Base-by-base conservation (phyloP, 2,888 invertebrate genomes). In the Drymonia ruficornis region DNA sequence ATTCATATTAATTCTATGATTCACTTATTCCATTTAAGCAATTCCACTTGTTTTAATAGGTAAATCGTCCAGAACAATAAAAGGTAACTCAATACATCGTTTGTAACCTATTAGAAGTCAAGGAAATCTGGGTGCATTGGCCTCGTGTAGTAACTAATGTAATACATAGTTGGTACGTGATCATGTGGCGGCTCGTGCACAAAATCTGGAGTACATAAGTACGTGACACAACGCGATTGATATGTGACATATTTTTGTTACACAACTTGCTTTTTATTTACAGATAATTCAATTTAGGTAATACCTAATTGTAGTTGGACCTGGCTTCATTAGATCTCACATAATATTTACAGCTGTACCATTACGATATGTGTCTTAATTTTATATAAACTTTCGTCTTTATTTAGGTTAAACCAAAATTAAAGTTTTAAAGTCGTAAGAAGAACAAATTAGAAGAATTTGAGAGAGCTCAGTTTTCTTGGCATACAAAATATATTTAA, bases 111-210 rank as follows among this genome's bases (percentile, higher is more conserved):
- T 28, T 28, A 45, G 56, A 55, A 59, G 49, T 61, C 63, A 61
- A 63, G 61, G 55, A 56, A 61, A 58, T 15, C 23, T 34, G 52
- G 53, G 63, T 60, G 54, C 57, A 65, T 53, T 42, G 56, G 46
- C 59, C 65, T 53, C 51, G 36, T 51, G 49, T 34, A 40, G 52
- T 53, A 51, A 51, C 34, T 52, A 51, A 36, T 40, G 51, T 56
- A 53, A 42, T 51, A 48, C 47, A 15, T 43, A 18, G 19, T 15
- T 28, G 29, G 50, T 53, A 43, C 36, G 47, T 55, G 59, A 55
- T 61, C 52, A 12, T 8, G 15, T n/a, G 15, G 1, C 28, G 12
- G 23, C 38, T 15, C 13, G 15, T 45, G n/a, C 23, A 28, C 23
- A 45, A 45, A 45, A 45, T 45, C 45, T 43, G 12, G 19, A 15